These are phyloP conservation scores for Troilus luridus DNA, from an alignment of 2,888 invertebrate species.

Conservation along the genomic window DNA sequence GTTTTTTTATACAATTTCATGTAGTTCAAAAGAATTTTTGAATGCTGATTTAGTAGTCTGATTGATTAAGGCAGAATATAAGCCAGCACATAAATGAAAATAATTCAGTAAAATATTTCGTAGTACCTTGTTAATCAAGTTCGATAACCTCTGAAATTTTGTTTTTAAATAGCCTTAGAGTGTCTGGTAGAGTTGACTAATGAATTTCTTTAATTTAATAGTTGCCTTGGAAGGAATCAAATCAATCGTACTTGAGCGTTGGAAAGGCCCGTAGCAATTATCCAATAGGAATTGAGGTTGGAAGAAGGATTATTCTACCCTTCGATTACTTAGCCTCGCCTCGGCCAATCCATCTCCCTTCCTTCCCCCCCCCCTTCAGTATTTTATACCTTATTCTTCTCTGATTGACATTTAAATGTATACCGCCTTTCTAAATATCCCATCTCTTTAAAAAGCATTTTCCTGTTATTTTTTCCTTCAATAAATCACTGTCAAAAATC, in stretches of 20 bases:
- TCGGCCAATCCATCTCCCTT: neutral
- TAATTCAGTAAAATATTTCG: too few species aligned
- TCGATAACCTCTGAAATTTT: too few species aligned
- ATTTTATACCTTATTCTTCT: neutral
- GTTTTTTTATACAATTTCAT: too few species aligned
- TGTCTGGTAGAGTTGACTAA: neutral
- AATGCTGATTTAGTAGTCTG: too few species aligned
- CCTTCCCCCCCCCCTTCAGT: neutral
- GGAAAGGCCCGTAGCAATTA: neutral
- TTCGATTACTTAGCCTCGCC: conserved; percentile 12
- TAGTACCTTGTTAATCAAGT: too few species aligned
- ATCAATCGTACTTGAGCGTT: neutral
- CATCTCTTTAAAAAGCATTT: neutral
- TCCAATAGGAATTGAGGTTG: neutral
- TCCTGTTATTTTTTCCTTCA: too few species aligned
- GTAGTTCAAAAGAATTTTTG: too few species aligned
- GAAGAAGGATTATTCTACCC: conserved; percentile 13
- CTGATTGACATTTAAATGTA: neutral
- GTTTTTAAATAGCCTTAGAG: too few species aligned
- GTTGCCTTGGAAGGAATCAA: neutral
- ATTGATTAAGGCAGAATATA: too few species aligned
- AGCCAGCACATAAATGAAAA: too few species aligned
- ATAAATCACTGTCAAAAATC: too few species aligned
- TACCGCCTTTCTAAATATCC: neutral
- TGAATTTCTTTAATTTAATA: neutral